phyloP scores from a whole-genome alignment of 2,888 invertebrate genomes.

The Keiferia lycopersicella region DNA sequence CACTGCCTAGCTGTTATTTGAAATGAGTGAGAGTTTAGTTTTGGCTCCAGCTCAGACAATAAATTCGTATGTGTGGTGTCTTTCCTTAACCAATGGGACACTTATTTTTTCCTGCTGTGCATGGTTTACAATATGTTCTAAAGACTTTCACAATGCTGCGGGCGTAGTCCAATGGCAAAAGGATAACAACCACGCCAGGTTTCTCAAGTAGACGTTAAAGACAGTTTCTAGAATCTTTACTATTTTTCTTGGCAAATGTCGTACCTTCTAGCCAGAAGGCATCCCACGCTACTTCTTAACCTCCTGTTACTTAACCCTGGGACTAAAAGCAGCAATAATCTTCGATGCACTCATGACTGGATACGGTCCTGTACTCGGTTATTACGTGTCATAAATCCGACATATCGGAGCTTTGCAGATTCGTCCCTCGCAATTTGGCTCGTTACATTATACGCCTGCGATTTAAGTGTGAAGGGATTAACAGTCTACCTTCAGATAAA shows the following conservation, averaged over 20 bases:
- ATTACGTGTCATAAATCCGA: constrained; percentile 64
- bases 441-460: constrained; percentile 42
- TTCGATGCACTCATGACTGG: constrained; percentile 34
- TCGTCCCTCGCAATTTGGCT: constrained; percentile 44
- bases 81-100: too few relatives aligned
- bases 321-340: constrained; percentile 27
- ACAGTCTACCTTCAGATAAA: not conserved
- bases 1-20: not conserved
- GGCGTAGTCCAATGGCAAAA: too few relatives aligned
- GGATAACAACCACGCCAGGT: too few relatives aligned
- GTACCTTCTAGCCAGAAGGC: not conserved
- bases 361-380: constrained; percentile 42
- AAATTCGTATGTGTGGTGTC: too few relatives aligned
- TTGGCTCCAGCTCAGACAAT: too few relatives aligned
- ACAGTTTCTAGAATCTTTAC: not conserved
- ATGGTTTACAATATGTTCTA: too few relatives aligned
- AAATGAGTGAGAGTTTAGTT: too few relatives aligned
- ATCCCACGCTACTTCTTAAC: constrained; percentile 13
- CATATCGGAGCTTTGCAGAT: constrained; percentile 48
- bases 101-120: too few relatives aligned
- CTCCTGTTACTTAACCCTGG: constrained; percentile 1
- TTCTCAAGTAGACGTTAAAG: too few relatives aligned
- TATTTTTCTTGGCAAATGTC: not conserved
- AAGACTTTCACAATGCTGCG: too few relatives aligned
- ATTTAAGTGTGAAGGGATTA: not conserved